Conservation (phyloP, 2,888 invertebrate species). For the Phytoseiulus persimilis region DNA sequence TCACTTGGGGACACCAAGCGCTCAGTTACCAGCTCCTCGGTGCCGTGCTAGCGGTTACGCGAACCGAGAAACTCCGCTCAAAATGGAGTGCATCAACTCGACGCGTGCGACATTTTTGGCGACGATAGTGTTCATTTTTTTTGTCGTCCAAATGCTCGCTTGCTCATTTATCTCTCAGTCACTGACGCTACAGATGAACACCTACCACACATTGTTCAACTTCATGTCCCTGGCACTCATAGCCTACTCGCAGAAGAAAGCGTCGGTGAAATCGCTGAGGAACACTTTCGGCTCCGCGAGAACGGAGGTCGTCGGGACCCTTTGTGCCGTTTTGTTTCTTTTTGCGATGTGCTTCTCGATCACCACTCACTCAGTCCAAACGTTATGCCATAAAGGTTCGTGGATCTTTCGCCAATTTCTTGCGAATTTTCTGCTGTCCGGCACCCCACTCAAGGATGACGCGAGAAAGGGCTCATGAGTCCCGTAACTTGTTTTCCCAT, state of each 20-base stretch:
- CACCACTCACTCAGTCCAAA: conserved; percentile 68
- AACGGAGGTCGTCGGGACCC: conserved; percentile 73
- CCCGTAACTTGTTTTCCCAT: too few species aligned
- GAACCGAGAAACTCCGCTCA: too few species aligned
- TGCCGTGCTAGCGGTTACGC: too few species aligned
- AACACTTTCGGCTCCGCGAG: conserved; percentile 90
- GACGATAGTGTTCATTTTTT: conserved; percentile 40
- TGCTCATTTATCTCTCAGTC: conserved; percentile 46
- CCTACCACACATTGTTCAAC: conserved; percentile 46
- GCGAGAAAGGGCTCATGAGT: too few species aligned
- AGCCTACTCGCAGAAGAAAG: conserved; percentile 50
- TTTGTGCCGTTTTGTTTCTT: conserved; percentile 60
- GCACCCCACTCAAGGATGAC: too few species aligned
- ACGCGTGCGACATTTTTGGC: not conserved
- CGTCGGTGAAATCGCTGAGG: conserved; percentile 60
- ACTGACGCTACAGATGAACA: conserved; percentile 44
- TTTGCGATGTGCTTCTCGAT: conserved; percentile 73
- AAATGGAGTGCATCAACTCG: not conserved
- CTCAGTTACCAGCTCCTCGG: too few species aligned
- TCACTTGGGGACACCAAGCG: too few species aligned
- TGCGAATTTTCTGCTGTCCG: not conserved
- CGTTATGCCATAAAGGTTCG: conserved; percentile 46
- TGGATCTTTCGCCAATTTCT: conserved; percentile 41
- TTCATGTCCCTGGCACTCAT: conserved; percentile 44
- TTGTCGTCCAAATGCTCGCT: conserved; percentile 44